Percentiles rank a stretch among this genome's conserved stretches.
phyloP scores from a whole-genome alignment of 2,113 vertebrate species.

The Speoplatyrhinus poulsoni region DNA sequence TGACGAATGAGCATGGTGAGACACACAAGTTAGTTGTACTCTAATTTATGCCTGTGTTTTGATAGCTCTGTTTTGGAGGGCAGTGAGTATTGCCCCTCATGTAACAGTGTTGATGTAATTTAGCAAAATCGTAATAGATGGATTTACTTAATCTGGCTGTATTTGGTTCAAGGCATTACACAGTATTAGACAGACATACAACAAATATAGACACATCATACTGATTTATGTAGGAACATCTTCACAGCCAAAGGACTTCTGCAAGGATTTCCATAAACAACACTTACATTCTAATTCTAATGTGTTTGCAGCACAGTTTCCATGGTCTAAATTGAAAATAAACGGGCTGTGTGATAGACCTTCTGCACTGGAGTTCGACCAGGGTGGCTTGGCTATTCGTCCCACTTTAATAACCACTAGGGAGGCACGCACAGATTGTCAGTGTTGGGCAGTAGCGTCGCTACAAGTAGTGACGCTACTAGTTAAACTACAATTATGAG shows the following conservation, averaged over 20 bases:
- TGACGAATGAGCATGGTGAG: constrained; percentile 18
- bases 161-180: constrained; percentile 40
- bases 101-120: constrained; percentile 51
- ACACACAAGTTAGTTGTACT: constrained; percentile 32
- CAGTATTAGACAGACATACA: constrained; percentile 35
- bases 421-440: constrained; percentile 46
- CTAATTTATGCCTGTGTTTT: constrained; percentile 22
- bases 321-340: constrained; percentile 42
- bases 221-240: constrained; percentile 38
- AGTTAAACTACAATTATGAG: no score
- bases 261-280: constrained; percentile 9
- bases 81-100: constrained; percentile 45
- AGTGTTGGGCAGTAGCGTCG: no score
- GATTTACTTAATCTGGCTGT: constrained; percentile 54
- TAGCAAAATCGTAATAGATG: constrained; percentile 50
- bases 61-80: constrained; percentile 27
- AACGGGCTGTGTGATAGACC: constrained; percentile 30
- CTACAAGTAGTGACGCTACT: no score
- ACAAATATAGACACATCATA: constrained; percentile 23
- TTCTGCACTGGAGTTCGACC: constrained; percentile 38
- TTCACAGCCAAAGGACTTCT: constrained; percentile 37
- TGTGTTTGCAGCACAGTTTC: constrained; percentile 44
- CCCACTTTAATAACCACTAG: constrained; percentile 59
- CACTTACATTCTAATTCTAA: constrained; percentile 16
- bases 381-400: constrained; percentile 54